These are phyloP conservation scores for Palythoa grandiflora DNA, from an alignment of 92 coral and sea anemone species.

Conservation along the genomic window DNA sequence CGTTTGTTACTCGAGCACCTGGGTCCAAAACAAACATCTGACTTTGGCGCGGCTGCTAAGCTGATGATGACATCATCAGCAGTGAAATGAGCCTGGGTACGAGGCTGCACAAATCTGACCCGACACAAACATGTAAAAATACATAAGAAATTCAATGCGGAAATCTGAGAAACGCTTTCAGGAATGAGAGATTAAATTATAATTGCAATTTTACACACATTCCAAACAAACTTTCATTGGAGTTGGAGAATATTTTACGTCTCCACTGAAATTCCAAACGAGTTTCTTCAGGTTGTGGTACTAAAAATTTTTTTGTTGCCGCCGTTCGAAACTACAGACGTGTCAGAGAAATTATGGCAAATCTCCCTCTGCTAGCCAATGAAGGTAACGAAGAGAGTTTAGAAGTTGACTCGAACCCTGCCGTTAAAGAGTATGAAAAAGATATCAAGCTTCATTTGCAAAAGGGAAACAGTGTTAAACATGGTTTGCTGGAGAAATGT, in stretches of 20 bases:
- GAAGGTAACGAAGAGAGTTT: background rate
- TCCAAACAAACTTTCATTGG: background rate
- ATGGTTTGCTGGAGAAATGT: background rate
- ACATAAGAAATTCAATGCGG: background rate
- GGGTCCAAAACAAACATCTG: background rate
- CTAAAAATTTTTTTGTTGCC: background rate
- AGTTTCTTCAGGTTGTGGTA: no score
- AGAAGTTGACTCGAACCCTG: background rate
- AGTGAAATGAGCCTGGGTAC: no score
- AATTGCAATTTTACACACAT: slow-evolving; percentile 8
- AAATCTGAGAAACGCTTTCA: background rate
- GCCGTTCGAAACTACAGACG: background rate
- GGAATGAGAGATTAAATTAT: slow-evolving; percentile 17
- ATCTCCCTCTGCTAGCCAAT: background rate
- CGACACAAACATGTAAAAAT: no score
- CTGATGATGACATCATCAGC: no score
- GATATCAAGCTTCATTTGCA: background rate
- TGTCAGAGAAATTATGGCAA: slow-evolving; percentile 11
- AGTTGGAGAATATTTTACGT: background rate
- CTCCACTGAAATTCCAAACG: background rate
- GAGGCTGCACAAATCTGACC: no score
- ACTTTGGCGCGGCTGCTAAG: no score
- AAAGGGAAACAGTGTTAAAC: background rate
- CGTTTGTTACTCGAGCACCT: background rate
- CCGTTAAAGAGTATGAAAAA: background rate